Base-by-base conservation (phyloP, 1,140 invertebrate species). In the Aphaenogaster rudis region DNA sequence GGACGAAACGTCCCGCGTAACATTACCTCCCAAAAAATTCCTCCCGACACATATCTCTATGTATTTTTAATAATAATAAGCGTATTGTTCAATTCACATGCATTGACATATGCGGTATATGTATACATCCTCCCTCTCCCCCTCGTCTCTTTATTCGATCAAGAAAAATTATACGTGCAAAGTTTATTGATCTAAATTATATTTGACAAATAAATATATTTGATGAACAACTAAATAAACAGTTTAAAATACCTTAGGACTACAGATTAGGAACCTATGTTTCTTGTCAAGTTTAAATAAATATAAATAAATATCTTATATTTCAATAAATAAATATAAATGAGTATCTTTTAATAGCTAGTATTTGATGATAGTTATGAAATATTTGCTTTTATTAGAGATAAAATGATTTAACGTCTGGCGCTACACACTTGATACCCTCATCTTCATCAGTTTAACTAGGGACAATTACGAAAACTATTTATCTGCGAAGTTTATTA, bases 21-120 rank as follows among this genome's bases (percentile, higher is more conserved):
- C 9, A 80, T 81, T 69, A 80, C 33, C 33, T 81, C 66, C 15
- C 48, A 59, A 81, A 36, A 81, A 45, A 81, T 81, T 57, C 50
- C 66, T 57, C 50, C 66, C 50, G 21, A 81, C 48, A 81, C 48
- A 81, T 81, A 81, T 71, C 50, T 81, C 66, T 71, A 81, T 81
- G 66, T 71, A 81, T 81, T 81, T 81, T 81, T 71, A 81, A 81
- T 81, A 81, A 81, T 71, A 71, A 81, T 71, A 71, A 81, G 66
- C 79, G 50, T 71, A 71, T 81, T 71, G 48, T 33, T 67, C 77
- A 33, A 74, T 72, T 48, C 52, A 15, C 33, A 52, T 69, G 11
- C 63, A 54, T 63, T 86, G 48, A 13, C 54, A 33, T 13, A 21
- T 71, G n/a, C 6, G 5, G 21, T 59, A 42, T 57, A 28, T 72